Evolutionary conservation across 1,140 invertebrate species (phyloP).

Genomic region (Archegozetes longisetosus): DNA sequence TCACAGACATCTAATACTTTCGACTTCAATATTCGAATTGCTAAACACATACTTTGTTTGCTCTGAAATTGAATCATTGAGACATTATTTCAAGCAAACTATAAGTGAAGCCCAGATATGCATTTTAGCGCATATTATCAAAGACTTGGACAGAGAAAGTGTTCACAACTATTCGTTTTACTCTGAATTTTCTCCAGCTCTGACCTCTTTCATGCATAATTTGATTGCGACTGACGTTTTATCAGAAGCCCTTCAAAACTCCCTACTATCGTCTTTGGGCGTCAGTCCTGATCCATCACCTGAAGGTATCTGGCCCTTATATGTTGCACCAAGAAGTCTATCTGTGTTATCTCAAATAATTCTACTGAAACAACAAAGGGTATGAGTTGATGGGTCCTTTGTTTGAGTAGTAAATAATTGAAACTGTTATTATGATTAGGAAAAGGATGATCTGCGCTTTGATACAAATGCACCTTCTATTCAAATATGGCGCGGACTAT

Average conservation of each 20-base stretch:
- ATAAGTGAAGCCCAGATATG: slow-evolving; percentile 60
- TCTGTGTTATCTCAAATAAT: slow-evolving; percentile 52
- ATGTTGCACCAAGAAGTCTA: slow-evolving; percentile 68
- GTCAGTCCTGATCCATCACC: slow-evolving; percentile 43
- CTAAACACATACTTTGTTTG: slow-evolving; percentile 50
- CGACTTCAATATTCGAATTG: slow-evolving; percentile 53
- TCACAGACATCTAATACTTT: slow-evolving; percentile 41
- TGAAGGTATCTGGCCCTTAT: slow-evolving; percentile 49
- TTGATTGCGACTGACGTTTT: slow-evolving; percentile 51
- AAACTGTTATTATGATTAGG: slow-evolving; percentile 24
- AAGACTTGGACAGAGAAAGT: slow-evolving; percentile 68
- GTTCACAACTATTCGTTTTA: slow-evolving; percentile 52
- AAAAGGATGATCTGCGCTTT: slow-evolving; percentile 38
- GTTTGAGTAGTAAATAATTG: neutral
- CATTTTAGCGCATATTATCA: slow-evolving; percentile 60
- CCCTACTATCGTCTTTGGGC: slow-evolving; percentile 52
- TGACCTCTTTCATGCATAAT: slow-evolving; percentile 61
- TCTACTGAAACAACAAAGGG: slow-evolving; percentile 53
- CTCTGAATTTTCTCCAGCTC: slow-evolving; percentile 50
- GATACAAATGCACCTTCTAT: slow-evolving; percentile 58
- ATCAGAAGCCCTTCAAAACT: slow-evolving; percentile 42
- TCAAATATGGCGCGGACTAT: slow-evolving; percentile 71
- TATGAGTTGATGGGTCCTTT: neutral
- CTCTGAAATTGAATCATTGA: slow-evolving; percentile 40
- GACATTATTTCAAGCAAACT: slow-evolving; percentile 40